Conservation (phyloP, 2,113 vertebrate species). For the Benitochromis conjunctus region DNA sequence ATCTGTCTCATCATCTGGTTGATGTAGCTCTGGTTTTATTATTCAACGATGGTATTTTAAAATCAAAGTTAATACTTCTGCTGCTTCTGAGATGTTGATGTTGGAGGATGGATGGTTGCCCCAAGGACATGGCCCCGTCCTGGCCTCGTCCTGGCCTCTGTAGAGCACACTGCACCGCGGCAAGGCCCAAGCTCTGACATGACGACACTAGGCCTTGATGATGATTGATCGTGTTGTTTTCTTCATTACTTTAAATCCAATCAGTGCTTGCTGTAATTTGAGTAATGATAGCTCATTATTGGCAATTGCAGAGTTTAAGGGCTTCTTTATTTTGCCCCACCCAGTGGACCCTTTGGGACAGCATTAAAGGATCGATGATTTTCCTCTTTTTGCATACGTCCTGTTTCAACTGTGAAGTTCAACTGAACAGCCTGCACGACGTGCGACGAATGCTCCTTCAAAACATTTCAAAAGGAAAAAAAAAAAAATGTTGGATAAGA, state of each 20-base stretch:
- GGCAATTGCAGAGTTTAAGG: conserved; percentile 93
- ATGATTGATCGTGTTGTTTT: conserved; percentile 99
- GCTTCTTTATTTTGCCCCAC: conserved; percentile 85
- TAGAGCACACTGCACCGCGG: conserved; percentile 72
- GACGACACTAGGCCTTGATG: conserved; percentile 87
- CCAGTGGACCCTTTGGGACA: conserved; percentile 76
- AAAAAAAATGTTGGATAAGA: conserved; percentile 2
- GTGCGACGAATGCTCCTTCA: not conserved
- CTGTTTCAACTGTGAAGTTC: conserved; percentile 56
- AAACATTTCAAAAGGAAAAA: not conserved
- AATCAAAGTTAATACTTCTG: conserved; percentile 20
- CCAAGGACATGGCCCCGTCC: conserved; percentile 53
- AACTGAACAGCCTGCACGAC: conserved; percentile 13
- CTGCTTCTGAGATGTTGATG: conserved; percentile 38
- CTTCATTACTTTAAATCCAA: conserved; percentile 99
- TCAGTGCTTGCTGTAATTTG: conserved; percentile 98
- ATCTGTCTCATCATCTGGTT: conserved; percentile 29
- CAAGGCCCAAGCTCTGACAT: conserved; percentile 72
- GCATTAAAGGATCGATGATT: conserved; percentile 70
- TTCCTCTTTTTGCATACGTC: conserved; percentile 32
- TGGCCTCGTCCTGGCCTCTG: conserved; percentile 70
- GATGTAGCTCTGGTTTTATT: not conserved
- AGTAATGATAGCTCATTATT: conserved; percentile 99
- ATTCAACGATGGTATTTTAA: not conserved
- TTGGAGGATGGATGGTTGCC: conserved; percentile 61